These are phyloP conservation scores for Orthosia gothica DNA, from an alignment of 2,888 invertebrate genomes.

Conservation along the genomic window DNA sequence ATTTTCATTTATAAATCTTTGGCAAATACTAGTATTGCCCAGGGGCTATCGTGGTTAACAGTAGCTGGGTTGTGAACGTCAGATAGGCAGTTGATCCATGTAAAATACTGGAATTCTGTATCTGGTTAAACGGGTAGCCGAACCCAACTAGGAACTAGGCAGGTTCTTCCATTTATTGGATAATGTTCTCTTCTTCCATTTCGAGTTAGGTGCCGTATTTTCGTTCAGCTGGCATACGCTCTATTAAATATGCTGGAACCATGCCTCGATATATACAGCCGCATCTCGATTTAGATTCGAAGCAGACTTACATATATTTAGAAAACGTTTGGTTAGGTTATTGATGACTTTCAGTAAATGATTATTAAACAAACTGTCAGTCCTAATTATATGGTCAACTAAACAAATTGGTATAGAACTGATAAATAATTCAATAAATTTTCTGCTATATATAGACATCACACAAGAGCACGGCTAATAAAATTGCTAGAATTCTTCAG, in stretches of 20 bases:
- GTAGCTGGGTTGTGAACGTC: too few relatives aligned
- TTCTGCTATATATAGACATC: background rate
- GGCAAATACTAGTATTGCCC: too few relatives aligned
- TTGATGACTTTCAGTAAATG: constrained; percentile 11
- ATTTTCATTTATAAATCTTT: too few relatives aligned
- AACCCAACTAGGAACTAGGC: too few relatives aligned
- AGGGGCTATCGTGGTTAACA: too few relatives aligned
- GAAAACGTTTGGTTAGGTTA: constrained; percentile 12
- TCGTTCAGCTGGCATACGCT: constrained; percentile 4
- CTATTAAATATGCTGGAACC: background rate
- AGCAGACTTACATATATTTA: constrained; percentile 9
- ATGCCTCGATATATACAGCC: constrained; percentile 28
- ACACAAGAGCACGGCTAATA: background rate
- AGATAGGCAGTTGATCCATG: too few relatives aligned
- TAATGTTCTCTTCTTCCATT: background rate
- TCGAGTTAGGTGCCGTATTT: background rate
- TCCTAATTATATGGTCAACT: background rate
- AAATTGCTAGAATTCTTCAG: constrained; percentile 6
- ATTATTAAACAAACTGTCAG: background rate
- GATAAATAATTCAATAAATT: background rate
- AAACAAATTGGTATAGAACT: background rate
- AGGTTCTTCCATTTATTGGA: too few relatives aligned
- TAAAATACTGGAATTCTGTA: too few relatives aligned
- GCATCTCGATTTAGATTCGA: constrained; percentile 18
- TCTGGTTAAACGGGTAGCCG: too few relatives aligned